Evolutionary conservation across 2,113 vertebrate genomes (phyloP), one percentile per base, ranked within the genome.

Genomic region (Misgurnus mizolepis): DNA sequence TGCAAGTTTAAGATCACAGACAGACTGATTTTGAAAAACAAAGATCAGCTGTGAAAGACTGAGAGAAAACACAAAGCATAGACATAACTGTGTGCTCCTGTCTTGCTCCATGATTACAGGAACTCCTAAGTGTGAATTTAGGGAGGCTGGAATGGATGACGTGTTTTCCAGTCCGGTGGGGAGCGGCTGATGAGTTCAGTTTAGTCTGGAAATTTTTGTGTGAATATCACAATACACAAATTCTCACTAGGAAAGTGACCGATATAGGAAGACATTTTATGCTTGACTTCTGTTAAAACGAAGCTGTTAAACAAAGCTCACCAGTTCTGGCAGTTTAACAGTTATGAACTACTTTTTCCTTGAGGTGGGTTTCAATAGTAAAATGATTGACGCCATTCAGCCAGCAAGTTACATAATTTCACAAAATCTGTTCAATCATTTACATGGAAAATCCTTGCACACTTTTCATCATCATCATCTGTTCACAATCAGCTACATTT

Each of bases 371-470:
- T 62, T 41, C 14, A 58, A 17, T 18, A 50, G 41, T 18, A 72
- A 47, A 50, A 41, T 49, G 9, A 75, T 17, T 55, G 77, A 80
- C 55, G 7, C n/a, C 60, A 39, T 41, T 45, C 49, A 41, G 49
- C 11, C 61, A 18, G 50, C 17, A 61, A 18, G 56, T 84, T 70
- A 78, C 62, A 65, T 64, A 84, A 84, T 49, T 34, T 34, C 67
- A 40, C 55, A 43, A 60, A 69, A 83, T 78, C 67, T 47, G 77
- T 65, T 45, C 69, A 67, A 62, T 67, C 17, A 80, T 47, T 84
- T 43, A 47, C 18, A 73, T 56, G 17, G 68, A 39, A 77, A 34
- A 17, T 11, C 50, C 15, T 17, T 47, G 56, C 64, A 43, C 40
- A 40, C 18, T n/a, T 47, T 78, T 65, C 27, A 64, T 66, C 62